Base-by-base conservation (phyloP, 1,140 invertebrate species). In the Dendrolimus kikuchii region DNA sequence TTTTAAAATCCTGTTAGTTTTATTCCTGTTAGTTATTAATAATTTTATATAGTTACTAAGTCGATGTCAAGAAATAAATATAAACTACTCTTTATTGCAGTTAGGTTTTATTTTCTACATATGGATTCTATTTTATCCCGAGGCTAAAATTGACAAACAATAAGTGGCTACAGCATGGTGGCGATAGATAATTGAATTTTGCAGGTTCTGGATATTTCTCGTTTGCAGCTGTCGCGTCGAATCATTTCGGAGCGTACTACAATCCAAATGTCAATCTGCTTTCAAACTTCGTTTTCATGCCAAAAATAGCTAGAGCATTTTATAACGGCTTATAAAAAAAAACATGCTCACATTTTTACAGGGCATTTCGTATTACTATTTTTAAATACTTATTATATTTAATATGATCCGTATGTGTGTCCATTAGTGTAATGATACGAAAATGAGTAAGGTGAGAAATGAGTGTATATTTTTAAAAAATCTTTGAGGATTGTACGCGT, bases 251-350 rank as follows among this genome's bases (percentile, higher is more conserved):
- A 51, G 46, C 38, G 53, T 51, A 51, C 50, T 56, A 57, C 53
- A 51, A 52, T 54, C 57, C 48, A 51, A 56, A 57, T 49, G 58
- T 68, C 60, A 68, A 62, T 65, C 62, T 68, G 60, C 58, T 57
- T 57, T 47, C 49, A 47, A 60, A 59, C 55, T 59, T 62, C 52
- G 59, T 57, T 66, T 60, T 67, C 47, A 59, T 54, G 53, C 59
- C 53, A 59, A 53, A 61, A 57, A 59, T 59, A 66, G 51, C 53
- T 56, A 55, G 53, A 37, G 47, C 47, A 46, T 57, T 53, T 59
- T 44, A 23, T 23, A 23, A 10, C 44, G 40, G 41, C n/a, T n/a
- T 42, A 42, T 42, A 7, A 42, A 42, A 42, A 42, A 42, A 42
- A 42, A n/a, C 41, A 42, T n/a, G 4, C 2, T 42, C 4, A 42